A percentile compares a stretch with the other conserved stretches of the same genome.
phyloP scores from a whole-genome alignment of 2,797 vertebrate genomes.

The Choloepus didactylus region DNA sequence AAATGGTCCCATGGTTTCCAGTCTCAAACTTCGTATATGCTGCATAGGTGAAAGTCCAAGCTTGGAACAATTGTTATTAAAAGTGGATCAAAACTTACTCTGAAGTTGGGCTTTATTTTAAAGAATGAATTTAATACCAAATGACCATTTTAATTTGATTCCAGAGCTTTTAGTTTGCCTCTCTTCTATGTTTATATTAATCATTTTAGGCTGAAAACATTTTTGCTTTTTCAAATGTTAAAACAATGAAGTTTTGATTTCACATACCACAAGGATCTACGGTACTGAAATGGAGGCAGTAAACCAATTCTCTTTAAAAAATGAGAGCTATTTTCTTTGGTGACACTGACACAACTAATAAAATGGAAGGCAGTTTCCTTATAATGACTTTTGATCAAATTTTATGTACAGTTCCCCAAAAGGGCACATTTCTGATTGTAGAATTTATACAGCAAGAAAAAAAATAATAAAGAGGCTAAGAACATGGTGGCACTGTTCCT shows the following conservation, averaged over 20 bases:
- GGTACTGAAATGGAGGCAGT: not conserved
- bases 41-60: not conserved
- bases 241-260: not conserved
- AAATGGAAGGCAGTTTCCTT: constrained; percentile 40
- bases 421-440: not conserved
- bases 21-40: not conserved
- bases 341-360: not conserved
- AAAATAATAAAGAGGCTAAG: not conserved
- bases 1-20: not conserved
- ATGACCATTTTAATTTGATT: not conserved
- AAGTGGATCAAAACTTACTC: not conserved
- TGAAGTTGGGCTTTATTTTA: not conserved
- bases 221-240: not conserved
- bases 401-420: constrained; percentile 50
- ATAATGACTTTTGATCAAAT: constrained; percentile 63
- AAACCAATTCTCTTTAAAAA: not conserved
- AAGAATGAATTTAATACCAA: not conserved
- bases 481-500: not conserved
- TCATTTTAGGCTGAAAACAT: not conserved
- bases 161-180: not conserved
- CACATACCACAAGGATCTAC: not conserved
- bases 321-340: not conserved
- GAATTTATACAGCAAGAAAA: constrained; percentile 31
- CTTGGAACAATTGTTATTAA: constrained; percentile 15
- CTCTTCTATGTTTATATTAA: not conserved